phyloP scores from a whole-genome alignment of 1,140 invertebrate species.

The Cydia amplana region DNA sequence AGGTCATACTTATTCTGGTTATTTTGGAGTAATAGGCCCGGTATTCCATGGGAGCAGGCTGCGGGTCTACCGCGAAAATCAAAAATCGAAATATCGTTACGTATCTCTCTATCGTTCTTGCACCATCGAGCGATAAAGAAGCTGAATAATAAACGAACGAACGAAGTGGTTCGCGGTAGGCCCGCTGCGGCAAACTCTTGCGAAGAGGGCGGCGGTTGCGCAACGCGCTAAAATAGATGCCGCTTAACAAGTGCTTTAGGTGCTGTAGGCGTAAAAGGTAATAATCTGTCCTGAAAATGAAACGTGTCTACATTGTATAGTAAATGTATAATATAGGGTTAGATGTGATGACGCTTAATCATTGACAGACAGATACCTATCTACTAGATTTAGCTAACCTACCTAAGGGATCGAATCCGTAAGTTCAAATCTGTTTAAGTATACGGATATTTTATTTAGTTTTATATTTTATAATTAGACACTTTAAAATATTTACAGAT shows the following conservation, averaged over 20 bases:
- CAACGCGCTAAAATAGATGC: conserved; percentile 16
- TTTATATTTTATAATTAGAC: too few relatives aligned
- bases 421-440: too few relatives aligned
- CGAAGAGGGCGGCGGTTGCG: conserved; percentile 10
- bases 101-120: too few relatives aligned
- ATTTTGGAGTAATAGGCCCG: too few relatives aligned
- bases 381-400: too few relatives aligned
- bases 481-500: too few relatives aligned
- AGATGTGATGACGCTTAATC: neutral
- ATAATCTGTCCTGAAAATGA: conserved; percentile 8
- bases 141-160: neutral
- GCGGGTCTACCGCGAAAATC: too few relatives aligned
- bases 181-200: neutral
- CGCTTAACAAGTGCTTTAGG: conserved; percentile 25
- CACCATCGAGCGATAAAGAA: neutral
- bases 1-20: too few relatives aligned
- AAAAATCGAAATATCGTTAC: too few relatives aligned
- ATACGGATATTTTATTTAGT: too few relatives aligned
- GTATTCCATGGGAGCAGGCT: neutral
- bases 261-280: conserved; percentile 17
- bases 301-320: neutral
- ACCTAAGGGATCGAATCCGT: too few relatives aligned
- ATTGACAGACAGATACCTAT: neutral
- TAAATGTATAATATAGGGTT: neutral
- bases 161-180: neutral